Conservation (phyloP, 2,888 invertebrate genomes). For the Physocephala rufipes region DNA sequence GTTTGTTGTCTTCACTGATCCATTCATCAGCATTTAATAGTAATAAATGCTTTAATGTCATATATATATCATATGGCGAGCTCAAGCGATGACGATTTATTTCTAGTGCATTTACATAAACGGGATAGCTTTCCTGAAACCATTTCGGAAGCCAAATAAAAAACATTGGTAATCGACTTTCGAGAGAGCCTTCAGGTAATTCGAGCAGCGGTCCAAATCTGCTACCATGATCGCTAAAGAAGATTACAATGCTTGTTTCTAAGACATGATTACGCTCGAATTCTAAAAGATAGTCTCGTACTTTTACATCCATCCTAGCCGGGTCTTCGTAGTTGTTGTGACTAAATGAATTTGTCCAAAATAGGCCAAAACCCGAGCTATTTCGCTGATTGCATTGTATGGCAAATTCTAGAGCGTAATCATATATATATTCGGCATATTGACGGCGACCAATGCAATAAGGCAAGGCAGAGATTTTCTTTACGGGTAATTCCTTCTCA, state of each 20-base stretch:
- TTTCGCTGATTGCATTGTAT: constrained; percentile 67
- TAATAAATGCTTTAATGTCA: constrained; percentile 73
- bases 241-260: constrained; percentile 74
- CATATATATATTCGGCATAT: constrained; percentile 74
- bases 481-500: constrained; percentile 68
- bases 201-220: constrained; percentile 76
- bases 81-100: constrained; percentile 73
- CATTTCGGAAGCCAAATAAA: constrained; percentile 74
- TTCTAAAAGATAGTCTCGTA: constrained; percentile 70
- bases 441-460: constrained; percentile 72
- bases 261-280: constrained; percentile 70
- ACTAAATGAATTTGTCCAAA: constrained; percentile 82
- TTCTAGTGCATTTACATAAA: constrained; percentile 68
- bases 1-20: constrained; percentile 38
- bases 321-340: constrained; percentile 74
- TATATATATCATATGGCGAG: constrained; percentile 77
- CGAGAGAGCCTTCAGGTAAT: constrained; percentile 76
- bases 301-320: constrained; percentile 72
- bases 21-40: constrained; percentile 57
- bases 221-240: constrained; percentile 82
- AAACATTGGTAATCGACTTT: constrained; percentile 79
- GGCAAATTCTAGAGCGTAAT: constrained; percentile 74
- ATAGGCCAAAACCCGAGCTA: constrained; percentile 75
- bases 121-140: constrained; percentile 69
- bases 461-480: constrained; percentile 65